phyloP scores from a whole-genome alignment of 2,113 vertebrate genomes.

The Gobiocypris rarus region DNA sequence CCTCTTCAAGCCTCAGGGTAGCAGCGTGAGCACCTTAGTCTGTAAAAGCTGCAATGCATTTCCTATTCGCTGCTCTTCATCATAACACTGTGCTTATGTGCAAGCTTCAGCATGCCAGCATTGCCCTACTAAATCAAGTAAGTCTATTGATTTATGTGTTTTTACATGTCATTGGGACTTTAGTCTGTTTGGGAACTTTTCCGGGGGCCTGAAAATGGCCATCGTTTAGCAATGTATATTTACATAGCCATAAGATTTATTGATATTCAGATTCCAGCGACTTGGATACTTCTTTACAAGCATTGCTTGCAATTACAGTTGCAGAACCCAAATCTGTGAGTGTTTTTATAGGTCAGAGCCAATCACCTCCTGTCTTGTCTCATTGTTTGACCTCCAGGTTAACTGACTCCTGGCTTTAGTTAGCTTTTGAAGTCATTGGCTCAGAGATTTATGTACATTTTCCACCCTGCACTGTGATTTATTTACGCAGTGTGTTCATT shows the following conservation, averaged over 20 bases:
- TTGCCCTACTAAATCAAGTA: not conserved
- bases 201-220: not conserved
- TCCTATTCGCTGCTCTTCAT: not conserved
- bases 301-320: not conserved
- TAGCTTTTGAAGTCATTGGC: not conserved
- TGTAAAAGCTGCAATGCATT: not conserved
- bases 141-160: conserved; percentile 22
- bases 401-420: conserved; percentile 4
- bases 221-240: not conserved
- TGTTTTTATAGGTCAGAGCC: not conserved
- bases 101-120: conserved; percentile 38
- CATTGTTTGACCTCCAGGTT: conserved; percentile 4
- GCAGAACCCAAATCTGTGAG: not conserved
- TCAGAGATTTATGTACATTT: not conserved
- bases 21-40: conserved; percentile 16
- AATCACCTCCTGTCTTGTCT: not conserved
- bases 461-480: not conserved
- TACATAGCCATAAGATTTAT: not conserved
- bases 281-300: not conserved
- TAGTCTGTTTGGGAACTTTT: not conserved
- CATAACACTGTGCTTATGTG: not conserved
- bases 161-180: not conserved
- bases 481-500: not conserved
- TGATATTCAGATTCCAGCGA: not conserved
- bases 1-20: conserved; percentile 16